A percentile compares a stretch with the other conserved stretches of the same genome.
Conservation (phyloP, 2,113 vertebrate genomes). For the Shinisaurus crocodilurus region DNA sequence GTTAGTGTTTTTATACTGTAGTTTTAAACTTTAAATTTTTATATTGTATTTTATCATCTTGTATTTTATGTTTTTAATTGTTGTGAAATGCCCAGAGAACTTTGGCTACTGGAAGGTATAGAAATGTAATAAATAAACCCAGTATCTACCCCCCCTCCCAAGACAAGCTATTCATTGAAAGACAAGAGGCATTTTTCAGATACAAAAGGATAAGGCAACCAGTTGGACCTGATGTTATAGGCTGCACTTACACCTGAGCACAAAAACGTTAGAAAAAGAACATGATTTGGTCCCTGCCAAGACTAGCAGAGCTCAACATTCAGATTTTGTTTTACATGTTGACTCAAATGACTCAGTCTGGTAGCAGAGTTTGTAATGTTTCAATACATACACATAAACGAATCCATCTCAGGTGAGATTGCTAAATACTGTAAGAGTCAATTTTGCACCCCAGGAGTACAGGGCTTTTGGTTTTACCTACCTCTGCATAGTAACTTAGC, state of each 20-base stretch:
- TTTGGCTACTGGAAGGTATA: too few relatives aligned
- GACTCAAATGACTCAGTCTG: background rate
- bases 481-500: slow-evolving; percentile 94
- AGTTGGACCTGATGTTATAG: background rate
- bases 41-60: too few relatives aligned
- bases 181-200: background rate
- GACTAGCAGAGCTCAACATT: background rate
- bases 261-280: background rate
- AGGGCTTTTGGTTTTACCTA: slow-evolving; percentile 54
- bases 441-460: background rate
- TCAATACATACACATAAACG: background rate
- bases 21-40: too few relatives aligned
- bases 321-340: background rate
- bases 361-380: background rate
- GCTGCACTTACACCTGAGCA: background rate
- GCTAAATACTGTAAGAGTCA: background rate
- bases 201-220: background rate
- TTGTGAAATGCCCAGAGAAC: too few relatives aligned
- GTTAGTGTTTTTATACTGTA: too few relatives aligned
- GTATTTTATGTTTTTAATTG: too few relatives aligned
- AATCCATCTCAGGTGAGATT: background rate
- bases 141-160: background rate
- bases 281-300: background rate
- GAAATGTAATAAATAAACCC: too few relatives aligned
- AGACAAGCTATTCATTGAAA: background rate